These are phyloP conservation scores for Lonchura striata DNA, from an alignment of 2,113 vertebrate genomes.

Conservation along the genomic window DNA sequence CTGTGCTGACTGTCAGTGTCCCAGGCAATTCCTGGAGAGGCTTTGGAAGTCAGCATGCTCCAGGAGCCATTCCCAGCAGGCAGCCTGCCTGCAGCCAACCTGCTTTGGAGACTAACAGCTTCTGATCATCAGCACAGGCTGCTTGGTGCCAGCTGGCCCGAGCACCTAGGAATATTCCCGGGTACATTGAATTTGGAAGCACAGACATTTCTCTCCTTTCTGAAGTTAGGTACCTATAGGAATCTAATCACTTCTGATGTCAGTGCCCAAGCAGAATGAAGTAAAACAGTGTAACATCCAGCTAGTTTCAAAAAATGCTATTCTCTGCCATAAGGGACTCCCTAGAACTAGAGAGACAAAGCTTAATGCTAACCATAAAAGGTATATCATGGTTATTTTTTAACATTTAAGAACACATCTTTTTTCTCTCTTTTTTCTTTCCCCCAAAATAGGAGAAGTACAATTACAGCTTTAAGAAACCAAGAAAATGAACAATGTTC, in stretches of 20 bases:
- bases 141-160: constrained; percentile 47
- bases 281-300: background rate
- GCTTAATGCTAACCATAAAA: background rate
- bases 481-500: background rate
- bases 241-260: constrained; percentile 39
- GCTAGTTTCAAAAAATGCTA: background rate
- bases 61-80: constrained; percentile 47
- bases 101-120: constrained; percentile 45
- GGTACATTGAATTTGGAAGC: constrained; percentile 5
- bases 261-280: background rate
- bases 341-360: background rate
- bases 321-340: background rate
- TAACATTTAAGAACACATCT: background rate
- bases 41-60: constrained; percentile 30
- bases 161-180: constrained; percentile 13
- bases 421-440: background rate
- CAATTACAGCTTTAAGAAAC: background rate
- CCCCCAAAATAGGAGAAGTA: background rate
- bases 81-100: constrained; percentile 48
- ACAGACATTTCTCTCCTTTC: background rate
- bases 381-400: background rate
- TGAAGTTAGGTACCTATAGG: constrained; percentile 40
- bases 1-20: background rate
- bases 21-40: constrained; percentile 32
- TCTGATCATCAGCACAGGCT: constrained; percentile 22